Percentiles rank a stretch among this genome's conserved stretches.
Conservation (phyloP, 2,888 invertebrate species). For the Tenthredo mesomela region DNA sequence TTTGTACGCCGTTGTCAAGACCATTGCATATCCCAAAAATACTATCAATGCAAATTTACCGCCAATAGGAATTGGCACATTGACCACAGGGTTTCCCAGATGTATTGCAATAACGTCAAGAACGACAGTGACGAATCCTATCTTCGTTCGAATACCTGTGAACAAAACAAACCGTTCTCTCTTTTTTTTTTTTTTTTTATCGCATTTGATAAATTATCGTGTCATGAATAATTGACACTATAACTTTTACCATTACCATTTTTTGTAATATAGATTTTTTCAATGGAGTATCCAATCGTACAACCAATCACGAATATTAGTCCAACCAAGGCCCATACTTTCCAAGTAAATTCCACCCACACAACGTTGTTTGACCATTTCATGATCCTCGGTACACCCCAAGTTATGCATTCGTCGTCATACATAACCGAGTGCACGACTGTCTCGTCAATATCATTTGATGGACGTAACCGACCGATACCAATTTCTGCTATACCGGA, state of each 20-base stretch:
- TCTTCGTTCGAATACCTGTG: neutral
- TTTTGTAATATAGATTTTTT: neutral
- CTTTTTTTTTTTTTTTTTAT: neutral
- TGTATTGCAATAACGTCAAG: conserved; percentile 37
- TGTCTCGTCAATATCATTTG: neutral
- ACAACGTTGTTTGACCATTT: conserved; percentile 20
- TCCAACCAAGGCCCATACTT: conserved; percentile 24
- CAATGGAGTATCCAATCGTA: neutral
- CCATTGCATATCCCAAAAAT: conserved; percentile 18
- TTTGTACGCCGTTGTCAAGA: conserved; percentile 41
- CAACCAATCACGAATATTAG: conserved; percentile 19
- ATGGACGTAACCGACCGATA: conserved; percentile 28
- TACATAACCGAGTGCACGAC: neutral
- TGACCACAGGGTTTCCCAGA: neutral
- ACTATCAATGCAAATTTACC: conserved; percentile 15
- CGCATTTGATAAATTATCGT: neutral
- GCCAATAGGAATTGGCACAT: neutral
- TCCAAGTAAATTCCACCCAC: conserved; percentile 33
- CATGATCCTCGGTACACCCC: conserved; percentile 36
- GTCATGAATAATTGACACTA: neutral
- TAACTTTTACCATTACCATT: neutral
- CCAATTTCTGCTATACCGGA: conserved; percentile 9
- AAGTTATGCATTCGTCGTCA: conserved; percentile 33
- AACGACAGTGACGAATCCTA: neutral
- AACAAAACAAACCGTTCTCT: neutral